These are phyloP conservation scores for Hypothenemus hampei DNA, from an alignment of 1,140 invertebrate genomes.

Conservation along the genomic window DNA sequence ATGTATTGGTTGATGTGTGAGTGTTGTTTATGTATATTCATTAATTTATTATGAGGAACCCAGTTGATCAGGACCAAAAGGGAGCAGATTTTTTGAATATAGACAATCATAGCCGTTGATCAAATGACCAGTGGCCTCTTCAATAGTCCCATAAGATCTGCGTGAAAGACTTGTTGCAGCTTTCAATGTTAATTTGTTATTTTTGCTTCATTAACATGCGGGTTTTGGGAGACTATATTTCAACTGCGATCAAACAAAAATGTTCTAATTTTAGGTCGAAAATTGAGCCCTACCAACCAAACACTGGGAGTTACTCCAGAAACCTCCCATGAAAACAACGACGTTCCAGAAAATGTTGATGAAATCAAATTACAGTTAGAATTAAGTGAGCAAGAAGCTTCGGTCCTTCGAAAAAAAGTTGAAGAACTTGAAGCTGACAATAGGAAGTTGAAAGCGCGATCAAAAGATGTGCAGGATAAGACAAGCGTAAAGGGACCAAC, in stretches of 20 bases:
- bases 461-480: slow-evolving; percentile 72
- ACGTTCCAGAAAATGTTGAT: slow-evolving; percentile 68
- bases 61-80: no score
- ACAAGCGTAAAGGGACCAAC: slow-evolving; percentile 45
- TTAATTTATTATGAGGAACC: not conserved
- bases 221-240: no score
- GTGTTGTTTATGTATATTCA: not conserved
- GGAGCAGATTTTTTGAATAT: no score
- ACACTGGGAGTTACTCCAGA: slow-evolving; percentile 55
- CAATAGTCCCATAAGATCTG: no score
- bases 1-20: slow-evolving; percentile 6
- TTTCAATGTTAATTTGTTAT: not conserved
- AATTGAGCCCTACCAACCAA: slow-evolving; percentile 57
- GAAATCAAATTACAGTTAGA: slow-evolving; percentile 77
- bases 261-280: no score
- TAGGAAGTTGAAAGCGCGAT: slow-evolving; percentile 66
- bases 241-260: no score
- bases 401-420: slow-evolving; percentile 72
- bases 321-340: slow-evolving; percentile 63
- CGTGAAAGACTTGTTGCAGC: no score
- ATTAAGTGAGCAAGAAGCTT: slow-evolving; percentile 83
- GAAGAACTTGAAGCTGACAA: slow-evolving; percentile 80
- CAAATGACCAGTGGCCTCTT: no score
- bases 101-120: no score
- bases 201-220: no score